Evolutionary conservation across 2,888 invertebrate genomes (phyloP), one percentile per base, ranked within the genome.

Genomic region (Pyrochroa serraticornis): DNA sequence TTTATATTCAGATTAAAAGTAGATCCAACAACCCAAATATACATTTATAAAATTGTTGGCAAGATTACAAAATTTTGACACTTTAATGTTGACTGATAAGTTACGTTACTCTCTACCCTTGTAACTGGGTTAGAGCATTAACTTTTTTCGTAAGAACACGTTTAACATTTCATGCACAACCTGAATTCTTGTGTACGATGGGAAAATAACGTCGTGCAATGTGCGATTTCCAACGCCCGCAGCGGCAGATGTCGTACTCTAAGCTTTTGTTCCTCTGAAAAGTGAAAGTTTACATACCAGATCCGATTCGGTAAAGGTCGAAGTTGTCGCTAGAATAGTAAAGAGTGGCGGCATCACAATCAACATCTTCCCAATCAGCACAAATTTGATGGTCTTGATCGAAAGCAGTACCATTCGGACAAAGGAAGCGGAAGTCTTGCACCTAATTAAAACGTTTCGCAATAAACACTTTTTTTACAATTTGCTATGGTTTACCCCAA

Each of bases 321-420:
- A 93, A 91, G 82, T 91, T 91, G 82, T 92, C 91, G 77, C 91
- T 91, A 67, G 87, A 85, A 74, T 88, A 88, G 80, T 89, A 91
- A 67, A 92, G 82, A 39, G 91, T 90, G 9, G 90, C 86, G 33
- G 91, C 89, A 71, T 88, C 89, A 76, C 95, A 95, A 73, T 93
- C 93, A 0, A 94, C 90, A 76, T 94, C 93, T 63, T 91, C 92
- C 90, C 93, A 93, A 72, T 93, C 91, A 42, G 94, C 94, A 77
- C 94, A 95, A 14, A 93, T 94, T 80, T 93, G 92, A 55, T 92
- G 92, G 77, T 93, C 93, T 77, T 94, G 93, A 79, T 95, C 93
- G 81, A 95, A 95, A 65, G 93, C 87, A 1, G 94, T 94, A 67
- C 91, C 91, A 69, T 94, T 93, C 34, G 93, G 93, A 75, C 93